These are phyloP conservation scores for Rhipidura dahli DNA, from an alignment of 2,113 vertebrate genomes.

Conservation along the genomic window DNA sequence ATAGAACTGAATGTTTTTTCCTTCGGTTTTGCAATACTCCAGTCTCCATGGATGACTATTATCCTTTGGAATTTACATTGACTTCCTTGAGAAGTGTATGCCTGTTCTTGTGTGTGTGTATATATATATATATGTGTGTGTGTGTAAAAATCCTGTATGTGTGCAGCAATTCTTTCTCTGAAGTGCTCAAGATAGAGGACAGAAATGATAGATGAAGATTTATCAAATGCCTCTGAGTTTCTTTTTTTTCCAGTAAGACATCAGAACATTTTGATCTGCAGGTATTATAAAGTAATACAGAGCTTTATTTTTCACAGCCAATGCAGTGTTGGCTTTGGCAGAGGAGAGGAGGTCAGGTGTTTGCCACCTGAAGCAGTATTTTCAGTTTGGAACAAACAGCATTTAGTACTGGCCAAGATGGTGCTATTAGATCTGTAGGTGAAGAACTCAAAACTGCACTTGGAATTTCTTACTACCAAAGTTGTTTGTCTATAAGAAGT, in stretches of 20 bases:
- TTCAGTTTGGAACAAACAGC: background rate
- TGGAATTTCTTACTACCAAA: background rate
- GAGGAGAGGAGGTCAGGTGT: background rate
- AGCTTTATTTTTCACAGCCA: background rate
- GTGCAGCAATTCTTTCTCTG: background rate
- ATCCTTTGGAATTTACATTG: background rate
- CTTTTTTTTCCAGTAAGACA: background rate
- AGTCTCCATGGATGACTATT: background rate
- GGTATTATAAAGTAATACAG: background rate
- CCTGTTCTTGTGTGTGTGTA: accelerated
- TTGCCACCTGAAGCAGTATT: background rate
- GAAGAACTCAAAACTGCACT: background rate
- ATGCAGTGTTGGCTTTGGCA: background rate
- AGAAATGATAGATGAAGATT: background rate
- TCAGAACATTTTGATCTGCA: background rate
- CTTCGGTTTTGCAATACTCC: background rate
- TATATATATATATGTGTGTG: too few species aligned
- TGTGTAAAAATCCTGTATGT: background rate
- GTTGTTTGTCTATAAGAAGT: background rate
- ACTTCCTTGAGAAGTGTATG: background rate
- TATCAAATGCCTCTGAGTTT: background rate
- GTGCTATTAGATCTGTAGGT: background rate
- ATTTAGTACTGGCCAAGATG: background rate
- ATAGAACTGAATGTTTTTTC: background rate
- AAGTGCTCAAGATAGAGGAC: background rate